Base-by-base conservation (phyloP, 1,140 invertebrate species). In the Odontomachus brunneus region DNA sequence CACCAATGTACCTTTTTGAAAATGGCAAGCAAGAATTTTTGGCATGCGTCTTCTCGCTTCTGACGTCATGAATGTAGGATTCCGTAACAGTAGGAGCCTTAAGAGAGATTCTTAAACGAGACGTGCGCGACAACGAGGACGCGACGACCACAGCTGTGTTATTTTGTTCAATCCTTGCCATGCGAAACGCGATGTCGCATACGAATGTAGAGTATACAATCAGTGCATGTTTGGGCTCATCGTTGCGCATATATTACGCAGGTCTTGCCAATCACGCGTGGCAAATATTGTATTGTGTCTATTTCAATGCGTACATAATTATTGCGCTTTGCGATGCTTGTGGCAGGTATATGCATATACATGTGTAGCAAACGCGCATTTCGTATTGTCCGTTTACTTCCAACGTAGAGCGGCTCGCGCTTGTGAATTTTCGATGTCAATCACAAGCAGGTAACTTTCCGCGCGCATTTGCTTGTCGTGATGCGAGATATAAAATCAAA, bases 231-330 rank as follows among this genome's bases (percentile, higher is more conserved):
- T 26, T 24, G 59, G 26, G 24, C 14, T 60, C 44, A 17, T 19
- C n/a, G 38, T 44, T 44, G 38, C 9, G 55, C 11, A 49, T 49
- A 7, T 51, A 49, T 62, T 74, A 74, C 63, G 57, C 72, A 63
- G 59, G 38, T 19, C 63, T 75, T 51, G 26, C 9, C 17, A 33
- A 49, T 75, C 24, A 49, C 49, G 44, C 26, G 59, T 33, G 24
- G 44, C 29, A 63, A 75, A 63, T 49, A 24, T 63, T 63, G 44
- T n/a, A 74, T 74, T 74, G 59, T 63, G 14, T 63, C 73, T 74
- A 74, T 62, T 74, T 74, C 24, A 38, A 74, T 74, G 60, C 38
- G 38, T 59, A 73, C 53, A 72, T 72, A 57, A 74, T 74, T 63
- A 74, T 5, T 26, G 49, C 1, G 38, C n/a, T 5, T 7, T 14